These are phyloP conservation scores for Melanotaenia pygmaea DNA, from an alignment of 2,797 vertebrate genomes.

Conservation along the genomic window DNA sequence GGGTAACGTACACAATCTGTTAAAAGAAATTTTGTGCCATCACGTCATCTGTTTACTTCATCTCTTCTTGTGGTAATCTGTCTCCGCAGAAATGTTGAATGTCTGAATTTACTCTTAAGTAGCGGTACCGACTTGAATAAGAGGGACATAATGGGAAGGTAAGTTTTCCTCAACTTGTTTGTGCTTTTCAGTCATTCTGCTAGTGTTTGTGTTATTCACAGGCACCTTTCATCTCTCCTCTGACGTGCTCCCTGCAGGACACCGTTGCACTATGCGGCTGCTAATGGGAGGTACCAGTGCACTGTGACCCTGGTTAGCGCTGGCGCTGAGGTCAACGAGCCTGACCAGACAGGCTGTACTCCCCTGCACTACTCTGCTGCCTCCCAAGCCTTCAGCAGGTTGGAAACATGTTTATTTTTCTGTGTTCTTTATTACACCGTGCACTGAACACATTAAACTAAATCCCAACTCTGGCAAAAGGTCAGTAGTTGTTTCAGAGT, in stretches of 20 bases:
- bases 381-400: conserved; percentile 95
- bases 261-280: conserved; percentile 95
- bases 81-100: conserved; percentile 92
- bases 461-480: not conserved
- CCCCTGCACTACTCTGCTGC: conserved; percentile 96
- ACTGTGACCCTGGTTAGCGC: conserved; percentile 93
- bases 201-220: not conserved
- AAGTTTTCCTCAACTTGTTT: conserved; percentile 30
- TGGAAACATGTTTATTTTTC: conserved; percentile 26
- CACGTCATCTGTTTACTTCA: not conserved
- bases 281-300: conserved; percentile 96
- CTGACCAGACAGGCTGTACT: conserved; percentile 93
- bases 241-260: conserved; percentile 77
- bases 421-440: conserved; percentile 12
- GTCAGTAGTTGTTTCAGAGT: conserved; percentile 5
- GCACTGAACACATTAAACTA: not conserved
- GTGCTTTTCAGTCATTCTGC: not conserved
- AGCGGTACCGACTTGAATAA: conserved; percentile 95
- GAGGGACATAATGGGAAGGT: conserved; percentile 96
- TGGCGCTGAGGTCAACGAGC: conserved; percentile 91
- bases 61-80: conserved; percentile 12
- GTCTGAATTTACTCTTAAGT: conserved; percentile 98
- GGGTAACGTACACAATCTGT: conserved; percentile 81
- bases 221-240: too few relatives aligned
- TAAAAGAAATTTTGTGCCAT: not conserved